These are phyloP conservation scores for Salticus scenicus DNA, from an alignment of 2,888 invertebrate genomes.

Conservation along the genomic window DNA sequence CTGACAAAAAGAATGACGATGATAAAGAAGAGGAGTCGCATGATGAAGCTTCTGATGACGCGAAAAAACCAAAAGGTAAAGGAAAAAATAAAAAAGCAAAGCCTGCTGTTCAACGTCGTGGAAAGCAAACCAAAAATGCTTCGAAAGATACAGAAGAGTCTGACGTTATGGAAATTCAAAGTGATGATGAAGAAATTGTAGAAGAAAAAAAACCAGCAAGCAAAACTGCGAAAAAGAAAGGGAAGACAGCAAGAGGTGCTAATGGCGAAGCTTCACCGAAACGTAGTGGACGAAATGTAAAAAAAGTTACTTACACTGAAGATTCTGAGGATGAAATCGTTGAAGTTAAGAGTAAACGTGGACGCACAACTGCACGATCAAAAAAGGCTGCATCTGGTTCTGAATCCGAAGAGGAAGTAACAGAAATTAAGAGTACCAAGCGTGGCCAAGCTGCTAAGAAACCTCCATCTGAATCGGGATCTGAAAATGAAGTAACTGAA, in stretches of 20 bases:
- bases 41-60: neutral
- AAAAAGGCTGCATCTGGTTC: conserved; percentile 2
- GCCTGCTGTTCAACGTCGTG: neutral
- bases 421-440: neutral
- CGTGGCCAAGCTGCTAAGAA: neutral
- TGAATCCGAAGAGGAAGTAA: conserved; percentile 25
- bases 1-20: neutral
- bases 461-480: neutral
- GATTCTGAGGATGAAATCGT: conserved; percentile 17
- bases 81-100: neutral
- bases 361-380: neutral
- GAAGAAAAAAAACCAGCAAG: neutral
- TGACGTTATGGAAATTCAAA: neutral
- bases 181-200: conserved; percentile 11
- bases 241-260: neutral
- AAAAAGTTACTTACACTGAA: neutral
- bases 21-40: neutral
- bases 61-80: neutral
- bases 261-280: neutral
- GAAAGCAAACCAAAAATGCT: conserved; percentile 7
- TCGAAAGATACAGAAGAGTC: conserved; percentile 32
- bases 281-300: neutral
- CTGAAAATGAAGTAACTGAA: neutral
- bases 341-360: neutral
- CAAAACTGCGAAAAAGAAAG: neutral